Percentiles rank a stretch among this genome's conserved stretches.
Evolutionary conservation across 2,888 invertebrate genomes (phyloP).

Genomic region (Lampropteryx suffumata): DNA sequence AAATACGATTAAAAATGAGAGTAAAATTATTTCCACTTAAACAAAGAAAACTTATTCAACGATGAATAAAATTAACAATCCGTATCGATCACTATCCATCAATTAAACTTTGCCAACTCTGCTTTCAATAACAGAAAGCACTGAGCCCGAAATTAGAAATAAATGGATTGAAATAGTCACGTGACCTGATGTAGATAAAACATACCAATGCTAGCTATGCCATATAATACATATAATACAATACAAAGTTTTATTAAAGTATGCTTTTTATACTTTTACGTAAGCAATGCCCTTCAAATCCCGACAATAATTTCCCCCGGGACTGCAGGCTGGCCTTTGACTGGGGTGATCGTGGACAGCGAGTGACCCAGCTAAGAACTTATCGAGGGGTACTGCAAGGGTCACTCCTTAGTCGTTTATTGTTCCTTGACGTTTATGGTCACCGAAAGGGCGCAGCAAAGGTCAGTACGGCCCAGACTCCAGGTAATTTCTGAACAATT

Average conservation of each 20-base stretch:
- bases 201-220: conserved; percentile 32
- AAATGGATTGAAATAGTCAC: conserved; percentile 46
- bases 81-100: conserved; percentile 38
- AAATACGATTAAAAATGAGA: conserved; percentile 21
- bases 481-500: conserved; percentile 68
- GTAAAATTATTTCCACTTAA: conserved; percentile 12
- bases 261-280: conserved; percentile 73
- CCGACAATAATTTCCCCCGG: conserved; percentile 82
- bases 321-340: conserved; percentile 74
- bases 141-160: conserved; percentile 10
- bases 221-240: no score
- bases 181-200: conserved; percentile 66
- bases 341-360: conserved; percentile 76
- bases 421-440: conserved; percentile 80
- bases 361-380: conserved; percentile 70
- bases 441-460: conserved; percentile 73
- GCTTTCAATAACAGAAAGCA: conserved; percentile 20
- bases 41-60: conserved; percentile 6
- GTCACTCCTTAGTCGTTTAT: conserved; percentile 74
- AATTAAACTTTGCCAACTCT: conserved; percentile 35
- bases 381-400: conserved; percentile 64
- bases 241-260: conserved; percentile 67
- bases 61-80: conserved; percentile 22
- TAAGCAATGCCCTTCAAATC: conserved; percentile 82
- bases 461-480: conserved; percentile 56